Evolutionary conservation across 2,888 invertebrate genomes (phyloP).

Genomic region (Argyra leucocephala): DNA sequence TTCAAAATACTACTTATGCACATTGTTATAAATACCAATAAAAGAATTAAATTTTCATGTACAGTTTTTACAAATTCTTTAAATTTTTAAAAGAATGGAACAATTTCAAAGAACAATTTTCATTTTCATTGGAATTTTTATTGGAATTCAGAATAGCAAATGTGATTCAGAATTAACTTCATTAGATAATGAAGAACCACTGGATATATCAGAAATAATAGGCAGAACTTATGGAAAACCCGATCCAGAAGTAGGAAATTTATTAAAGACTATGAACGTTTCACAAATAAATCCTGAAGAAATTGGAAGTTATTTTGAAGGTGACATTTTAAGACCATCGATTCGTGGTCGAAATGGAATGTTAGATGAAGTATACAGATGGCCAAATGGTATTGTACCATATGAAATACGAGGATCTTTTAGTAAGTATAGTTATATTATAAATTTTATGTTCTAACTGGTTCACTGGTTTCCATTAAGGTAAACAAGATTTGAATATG

Average conservation of each 20-base stretch:
- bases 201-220: constrained; percentile 47
- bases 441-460: background rate
- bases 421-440: constrained; percentile 39
- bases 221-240: constrained; percentile 47
- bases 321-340: constrained; percentile 62
- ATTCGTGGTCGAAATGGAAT: constrained; percentile 50
- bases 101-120: background rate
- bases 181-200: constrained; percentile 29
- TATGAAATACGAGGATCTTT: constrained; percentile 57
- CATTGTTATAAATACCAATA: too few relatives aligned
- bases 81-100: background rate
- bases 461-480: constrained; percentile 10
- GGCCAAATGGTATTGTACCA: constrained; percentile 61
- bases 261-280: background rate
- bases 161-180: background rate
- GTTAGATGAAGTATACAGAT: constrained; percentile 49
- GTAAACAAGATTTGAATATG: constrained; percentile 12
- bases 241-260: constrained; percentile 31
- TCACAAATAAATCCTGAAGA: constrained; percentile 64
- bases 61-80: background rate
- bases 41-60: too few relatives aligned
- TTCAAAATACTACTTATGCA: too few relatives aligned
- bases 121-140: background rate
- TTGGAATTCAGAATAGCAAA: background rate
- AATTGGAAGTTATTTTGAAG: constrained; percentile 64